Percentiles rank a stretch among this genome's conserved stretches.
phyloP scores from a whole-genome alignment of 2,113 vertebrate genomes.

The Stercorarius parasiticus region DNA sequence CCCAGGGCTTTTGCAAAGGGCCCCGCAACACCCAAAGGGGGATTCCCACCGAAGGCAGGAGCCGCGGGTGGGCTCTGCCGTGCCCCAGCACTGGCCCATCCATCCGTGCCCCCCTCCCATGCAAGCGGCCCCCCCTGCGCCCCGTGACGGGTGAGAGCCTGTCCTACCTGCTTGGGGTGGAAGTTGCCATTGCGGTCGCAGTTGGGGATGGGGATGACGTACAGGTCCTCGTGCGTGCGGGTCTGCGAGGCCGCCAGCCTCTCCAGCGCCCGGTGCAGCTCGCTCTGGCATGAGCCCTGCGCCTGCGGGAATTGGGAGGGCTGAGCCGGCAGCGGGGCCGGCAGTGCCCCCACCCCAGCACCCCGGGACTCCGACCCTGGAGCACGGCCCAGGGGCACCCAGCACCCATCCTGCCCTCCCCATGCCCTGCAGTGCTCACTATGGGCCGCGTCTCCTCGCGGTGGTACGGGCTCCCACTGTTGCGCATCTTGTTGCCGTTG shows the following conservation, averaged over 20 bases:
- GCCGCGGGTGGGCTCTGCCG: fast-evolving
- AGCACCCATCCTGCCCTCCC: background rate
- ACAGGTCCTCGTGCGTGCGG: conserved; percentile 89
- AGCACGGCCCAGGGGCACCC: background rate
- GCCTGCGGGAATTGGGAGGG: background rate
- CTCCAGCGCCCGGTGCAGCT: conserved; percentile 88
- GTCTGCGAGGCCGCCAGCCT: conserved; percentile 83
- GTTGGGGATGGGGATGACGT: conserved; percentile 92
- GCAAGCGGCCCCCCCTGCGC: fast-evolving
- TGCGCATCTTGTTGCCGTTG: conserved; percentile 84
- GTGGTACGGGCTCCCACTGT: conserved; percentile 48
- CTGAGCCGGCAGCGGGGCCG: fast-evolving
- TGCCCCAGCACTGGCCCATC: background rate
- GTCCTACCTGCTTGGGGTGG: conserved; percentile 88
- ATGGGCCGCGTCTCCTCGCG: conserved; percentile 82
- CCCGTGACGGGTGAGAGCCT: fast-evolving
- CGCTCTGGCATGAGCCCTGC: conserved; percentile 89
- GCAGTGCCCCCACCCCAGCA: fast-evolving
- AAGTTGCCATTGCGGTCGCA: conserved; percentile 93
- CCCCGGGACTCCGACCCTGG: fast-evolving
- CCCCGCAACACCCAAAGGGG: fast-evolving
- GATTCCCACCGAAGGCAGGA: background rate
- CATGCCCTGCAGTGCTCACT: conserved; percentile 52
- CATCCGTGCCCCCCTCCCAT: fast-evolving
- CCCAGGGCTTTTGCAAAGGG: background rate